A percentile compares a stretch with the other conserved stretches of the same genome.
These are phyloP conservation scores for Drosophila neonasuta DNA, from an alignment of 2,888 invertebrate species.

Conservation along the genomic window DNA sequence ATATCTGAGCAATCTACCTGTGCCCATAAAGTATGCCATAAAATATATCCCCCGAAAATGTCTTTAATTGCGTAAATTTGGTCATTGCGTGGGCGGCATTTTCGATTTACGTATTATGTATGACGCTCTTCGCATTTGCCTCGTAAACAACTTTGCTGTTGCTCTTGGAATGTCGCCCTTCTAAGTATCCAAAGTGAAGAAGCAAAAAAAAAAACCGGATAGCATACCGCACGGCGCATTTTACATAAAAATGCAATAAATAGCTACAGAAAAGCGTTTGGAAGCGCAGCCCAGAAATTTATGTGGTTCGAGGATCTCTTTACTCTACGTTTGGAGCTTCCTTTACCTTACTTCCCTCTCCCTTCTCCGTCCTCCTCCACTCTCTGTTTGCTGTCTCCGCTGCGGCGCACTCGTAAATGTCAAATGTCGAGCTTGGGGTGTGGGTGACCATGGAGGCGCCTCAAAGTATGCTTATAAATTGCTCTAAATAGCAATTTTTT, in stretches of 20 bases:
- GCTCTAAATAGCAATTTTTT: slow-evolving; percentile 73
- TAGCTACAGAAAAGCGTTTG: slow-evolving; percentile 60
- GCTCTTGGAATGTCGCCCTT: slow-evolving; percentile 45
- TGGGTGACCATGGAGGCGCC: slow-evolving; percentile 45
- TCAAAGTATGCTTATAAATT: slow-evolving; percentile 78
- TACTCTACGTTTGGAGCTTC: slow-evolving; percentile 7
- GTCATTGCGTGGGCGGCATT: slow-evolving; percentile 60
- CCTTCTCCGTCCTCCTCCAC: neutral
- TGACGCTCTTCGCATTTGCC: slow-evolving; percentile 46
- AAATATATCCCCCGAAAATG: slow-evolving; percentile 56
- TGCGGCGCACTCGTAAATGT: slow-evolving; percentile 66
- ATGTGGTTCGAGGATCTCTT: slow-evolving; percentile 55
- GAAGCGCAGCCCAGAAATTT: slow-evolving; percentile 66
- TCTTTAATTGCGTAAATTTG: slow-evolving; percentile 62
- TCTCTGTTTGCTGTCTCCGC: slow-evolving; percentile 26
- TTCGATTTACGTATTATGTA: slow-evolving; percentile 53
- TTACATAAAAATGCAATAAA: slow-evolving; percentile 79
- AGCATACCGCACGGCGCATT: slow-evolving; percentile 67
- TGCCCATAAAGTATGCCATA: slow-evolving; percentile 49
- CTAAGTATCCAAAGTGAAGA: slow-evolving; percentile 28
- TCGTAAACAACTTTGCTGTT: slow-evolving; percentile 70
- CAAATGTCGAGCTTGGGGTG: slow-evolving; percentile 58
- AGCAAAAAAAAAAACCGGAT: slow-evolving; percentile 10
- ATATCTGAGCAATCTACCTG: slow-evolving; percentile 40
- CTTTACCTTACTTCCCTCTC: neutral